Conservation (phyloP, 2,888 invertebrate species). For the Drosophila melanosoma region DNA sequence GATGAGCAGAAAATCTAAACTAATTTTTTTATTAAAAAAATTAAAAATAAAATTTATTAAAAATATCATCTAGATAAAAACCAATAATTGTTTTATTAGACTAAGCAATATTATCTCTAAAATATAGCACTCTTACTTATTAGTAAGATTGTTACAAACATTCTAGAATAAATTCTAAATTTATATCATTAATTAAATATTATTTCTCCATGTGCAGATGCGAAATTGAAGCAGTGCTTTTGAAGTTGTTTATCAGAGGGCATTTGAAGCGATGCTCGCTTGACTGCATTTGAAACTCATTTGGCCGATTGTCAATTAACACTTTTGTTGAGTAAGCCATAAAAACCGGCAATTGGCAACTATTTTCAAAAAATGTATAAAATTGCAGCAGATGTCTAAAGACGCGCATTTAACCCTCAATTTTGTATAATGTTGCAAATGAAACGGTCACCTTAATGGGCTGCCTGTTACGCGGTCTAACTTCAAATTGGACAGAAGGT, state of each 20-base stretch:
- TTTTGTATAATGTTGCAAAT: slow-evolving; percentile 76
- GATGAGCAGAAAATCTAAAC: too few species aligned
- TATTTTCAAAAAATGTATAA: slow-evolving; percentile 17
- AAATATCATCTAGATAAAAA: too few species aligned
- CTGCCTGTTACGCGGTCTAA: slow-evolving; percentile 78
- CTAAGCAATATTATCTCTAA: too few species aligned
- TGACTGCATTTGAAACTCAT: slow-evolving; percentile 57
- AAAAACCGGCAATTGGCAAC: slow-evolving; percentile 36
- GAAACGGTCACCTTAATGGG: slow-evolving; percentile 80
- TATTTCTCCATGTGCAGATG: slow-evolving; percentile 5
- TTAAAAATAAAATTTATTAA: too few species aligned
- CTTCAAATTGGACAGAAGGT: slow-evolving; percentile 80
- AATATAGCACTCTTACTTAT: not conserved
- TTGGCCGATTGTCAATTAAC: slow-evolving; percentile 66
- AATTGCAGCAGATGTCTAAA: slow-evolving; percentile 83
- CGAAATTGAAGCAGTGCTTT: slow-evolving; percentile 1
- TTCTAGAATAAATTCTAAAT: not conserved
- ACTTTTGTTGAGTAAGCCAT: slow-evolving; percentile 68
- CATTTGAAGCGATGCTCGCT: slow-evolving; percentile 52
- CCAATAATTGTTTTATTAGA: too few species aligned
- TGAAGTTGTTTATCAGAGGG: slow-evolving; percentile 21
- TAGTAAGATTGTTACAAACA: not conserved
- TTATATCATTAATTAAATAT: not conserved
- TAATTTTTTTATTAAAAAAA: too few species aligned
- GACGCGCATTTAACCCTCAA: slow-evolving; percentile 81